Evolutionary conservation across 2,888 invertebrate species (phyloP), one percentile per base, ranked within the genome.

Genomic region (Sarcophaga subvicina): DNA sequence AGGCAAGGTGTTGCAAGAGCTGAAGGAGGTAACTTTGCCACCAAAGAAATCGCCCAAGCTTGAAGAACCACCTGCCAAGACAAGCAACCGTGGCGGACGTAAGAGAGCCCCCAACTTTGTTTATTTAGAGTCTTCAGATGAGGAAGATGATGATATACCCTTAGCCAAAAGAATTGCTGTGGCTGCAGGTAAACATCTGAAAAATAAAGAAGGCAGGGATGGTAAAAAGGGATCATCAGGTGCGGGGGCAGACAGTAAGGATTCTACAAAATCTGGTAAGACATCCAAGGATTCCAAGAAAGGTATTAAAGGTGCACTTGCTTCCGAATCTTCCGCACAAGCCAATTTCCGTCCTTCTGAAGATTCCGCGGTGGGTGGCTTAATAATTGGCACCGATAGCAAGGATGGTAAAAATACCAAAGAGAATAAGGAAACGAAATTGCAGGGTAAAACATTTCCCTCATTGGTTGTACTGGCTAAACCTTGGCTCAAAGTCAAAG

Each of bases 401-500:
- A 89, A 89, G 20, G 91, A 91, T 0, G 96, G 95, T 88, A 95
- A 94, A 60, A 94, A 94, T 1, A 95, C 95, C 88, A 95, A 96
- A 89, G 94, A 95, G 0, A 95, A 96, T 0, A 97, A 97, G 92
- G 95, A 97, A 4, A 95, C 96, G 0, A 97, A 97, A 92, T 92
- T 97, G 80, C 91, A 94, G 94, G 96, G 97, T 62, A 97, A 97
- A 92, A 98, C 97, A 0, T 98, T 96, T 93, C 98, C 98, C 0
- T 98, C 98, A 0, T 94, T 98, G 73, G 97, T 98, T 49, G 97
- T 98, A 0, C 95, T 96, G 25, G 97, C 97, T 0, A 95, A 97
- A 49, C 97, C 97, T 0, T 96, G 96, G 94, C 94, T 98, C 0
- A 95, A 96, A 80, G 95, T 95, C 0, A 96, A 96, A 91, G 96